These are phyloP conservation scores for Ciona savignyi DNA, from an alignment of 23 tunicate genomes.

Conservation along the genomic window DNA sequence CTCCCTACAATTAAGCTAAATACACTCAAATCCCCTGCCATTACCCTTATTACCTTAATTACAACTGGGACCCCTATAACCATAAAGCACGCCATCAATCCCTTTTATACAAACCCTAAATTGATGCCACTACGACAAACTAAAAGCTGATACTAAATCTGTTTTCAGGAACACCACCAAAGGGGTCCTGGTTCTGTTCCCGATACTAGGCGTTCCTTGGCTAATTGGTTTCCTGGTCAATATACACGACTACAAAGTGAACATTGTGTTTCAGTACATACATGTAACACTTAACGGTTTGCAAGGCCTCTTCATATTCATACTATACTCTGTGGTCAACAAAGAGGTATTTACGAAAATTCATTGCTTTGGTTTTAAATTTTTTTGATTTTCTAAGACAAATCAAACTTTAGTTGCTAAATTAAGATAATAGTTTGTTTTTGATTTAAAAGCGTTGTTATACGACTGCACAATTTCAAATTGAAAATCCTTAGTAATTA, in stretches of 20 bases:
- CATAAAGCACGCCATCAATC: too few relatives aligned
- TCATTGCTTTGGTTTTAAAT: too few relatives aligned
- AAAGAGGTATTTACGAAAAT: conserved; percentile 50
- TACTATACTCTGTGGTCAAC: conserved; percentile 68
- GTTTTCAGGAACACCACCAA: conserved; percentile 69
- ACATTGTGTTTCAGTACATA: conserved; percentile 51
- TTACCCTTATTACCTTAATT: too few relatives aligned
- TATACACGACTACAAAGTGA: conserved; percentile 11
- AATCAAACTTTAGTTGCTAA: neutral
- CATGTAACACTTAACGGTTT: conserved; percentile 66
- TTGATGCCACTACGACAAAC: too few relatives aligned
- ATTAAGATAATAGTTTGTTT: neutral
- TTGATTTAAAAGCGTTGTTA: neutral
- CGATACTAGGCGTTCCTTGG: conserved; percentile 88
- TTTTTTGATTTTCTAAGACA: too few relatives aligned
- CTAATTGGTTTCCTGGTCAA: conserved; percentile 55
- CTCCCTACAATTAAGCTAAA: too few relatives aligned
- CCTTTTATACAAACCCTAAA: too few relatives aligned
- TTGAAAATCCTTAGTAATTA: too few relatives aligned
- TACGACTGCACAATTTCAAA: too few relatives aligned
- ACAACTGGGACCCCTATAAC: too few relatives aligned
- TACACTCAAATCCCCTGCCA: too few relatives aligned
- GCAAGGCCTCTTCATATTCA: conserved; percentile 75
- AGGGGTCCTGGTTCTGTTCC: conserved; percentile 68
- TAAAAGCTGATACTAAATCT: too few relatives aligned